Conservation (phyloP, 2,797 vertebrate genomes). For the Vespertilio murinus region DNA sequence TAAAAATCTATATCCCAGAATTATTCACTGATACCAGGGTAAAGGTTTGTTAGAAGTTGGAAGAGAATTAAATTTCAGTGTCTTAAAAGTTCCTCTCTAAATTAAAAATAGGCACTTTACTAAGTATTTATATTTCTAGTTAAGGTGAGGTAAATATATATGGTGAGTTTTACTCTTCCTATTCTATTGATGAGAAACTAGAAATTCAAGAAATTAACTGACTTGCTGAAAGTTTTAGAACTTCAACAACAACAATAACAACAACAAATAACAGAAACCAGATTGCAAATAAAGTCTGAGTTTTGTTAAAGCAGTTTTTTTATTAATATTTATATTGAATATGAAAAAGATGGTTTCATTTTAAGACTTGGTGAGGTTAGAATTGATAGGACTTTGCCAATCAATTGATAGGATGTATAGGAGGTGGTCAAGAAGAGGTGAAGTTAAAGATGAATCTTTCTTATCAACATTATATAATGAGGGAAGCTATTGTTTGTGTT, state of each 20-base stretch:
- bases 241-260: no score
- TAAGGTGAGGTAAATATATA: background rate
- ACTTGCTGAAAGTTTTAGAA: slow-evolving; percentile 19
- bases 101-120: background rate
- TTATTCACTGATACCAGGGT: background rate
- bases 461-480: background rate
- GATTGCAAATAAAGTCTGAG: background rate
- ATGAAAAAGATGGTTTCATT: background rate
- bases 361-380: background rate
- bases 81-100: background rate
- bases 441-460: background rate
- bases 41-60: background rate
- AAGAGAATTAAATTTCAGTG: background rate
- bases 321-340: background rate
- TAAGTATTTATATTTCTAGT: background rate
- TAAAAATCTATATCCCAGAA: background rate
- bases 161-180: background rate
- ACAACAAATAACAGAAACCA: background rate
- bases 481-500: background rate
- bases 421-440: background rate
- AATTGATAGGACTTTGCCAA: background rate
- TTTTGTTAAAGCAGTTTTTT: background rate
- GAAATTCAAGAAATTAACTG: background rate
- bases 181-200: background rate
- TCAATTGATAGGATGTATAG: background rate